phyloP scores from a whole-genome alignment of 1,140 invertebrate species.

The Hesperophylax magnus region DNA sequence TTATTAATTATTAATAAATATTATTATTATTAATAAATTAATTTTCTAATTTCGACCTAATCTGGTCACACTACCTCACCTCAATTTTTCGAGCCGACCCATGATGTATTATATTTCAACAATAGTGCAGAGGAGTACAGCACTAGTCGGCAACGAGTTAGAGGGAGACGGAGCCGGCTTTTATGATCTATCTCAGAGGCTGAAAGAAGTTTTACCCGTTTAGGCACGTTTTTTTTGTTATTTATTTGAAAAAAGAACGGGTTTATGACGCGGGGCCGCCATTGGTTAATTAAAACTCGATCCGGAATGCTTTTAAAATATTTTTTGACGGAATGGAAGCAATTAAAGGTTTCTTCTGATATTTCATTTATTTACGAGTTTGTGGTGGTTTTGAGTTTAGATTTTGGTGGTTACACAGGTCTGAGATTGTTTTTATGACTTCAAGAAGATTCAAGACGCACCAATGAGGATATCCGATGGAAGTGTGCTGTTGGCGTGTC shows the following conservation, averaged over 20 bases:
- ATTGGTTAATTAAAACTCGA: constrained; percentile 37
- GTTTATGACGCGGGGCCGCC: constrained; percentile 18
- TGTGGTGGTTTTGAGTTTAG: not conserved
- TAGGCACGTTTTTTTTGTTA: constrained; percentile 34
- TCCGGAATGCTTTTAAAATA: constrained; percentile 23
- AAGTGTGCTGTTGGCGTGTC: too few species aligned
- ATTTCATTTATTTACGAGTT: not conserved
- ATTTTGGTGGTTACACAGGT: not conserved
- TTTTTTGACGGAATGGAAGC: not conserved
- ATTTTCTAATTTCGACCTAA: not conserved
- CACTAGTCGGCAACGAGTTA: not conserved
- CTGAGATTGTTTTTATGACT: too few species aligned
- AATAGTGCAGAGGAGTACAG: constrained; percentile 26
- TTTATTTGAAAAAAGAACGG: constrained; percentile 44
- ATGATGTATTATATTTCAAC: constrained; percentile 37
- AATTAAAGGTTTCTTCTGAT: not conserved
- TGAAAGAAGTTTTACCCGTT: constrained; percentile 40
- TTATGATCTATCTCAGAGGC: constrained; percentile 33
- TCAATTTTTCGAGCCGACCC: constrained; percentile 17
- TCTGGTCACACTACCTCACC: constrained; percentile 17
- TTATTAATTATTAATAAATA: too few species aligned
- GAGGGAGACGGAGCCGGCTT: constrained; percentile 5
- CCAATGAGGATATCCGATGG: too few species aligned
- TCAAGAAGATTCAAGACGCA: too few species aligned
- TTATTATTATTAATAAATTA: too few species aligned